These are phyloP conservation scores for Orthosia cruda DNA, from an alignment of 2,888 invertebrate species.

Conservation along the genomic window DNA sequence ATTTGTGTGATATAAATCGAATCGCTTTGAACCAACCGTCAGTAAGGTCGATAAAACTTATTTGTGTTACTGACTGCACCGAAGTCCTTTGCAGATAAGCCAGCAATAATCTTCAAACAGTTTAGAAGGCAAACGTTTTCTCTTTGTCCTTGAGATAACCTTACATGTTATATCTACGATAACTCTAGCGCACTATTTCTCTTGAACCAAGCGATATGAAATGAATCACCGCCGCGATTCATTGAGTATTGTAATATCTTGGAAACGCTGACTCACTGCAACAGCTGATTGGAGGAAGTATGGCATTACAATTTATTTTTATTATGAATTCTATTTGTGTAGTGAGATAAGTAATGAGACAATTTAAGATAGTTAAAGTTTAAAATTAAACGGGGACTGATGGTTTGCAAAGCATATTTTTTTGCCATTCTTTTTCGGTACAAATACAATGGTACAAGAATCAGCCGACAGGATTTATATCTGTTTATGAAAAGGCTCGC, in stretches of 20 bases:
- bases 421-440: neutral
- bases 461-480: too few relatives aligned
- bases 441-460: too few relatives aligned
- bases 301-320: constrained; percentile 15
- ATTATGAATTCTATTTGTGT: constrained; percentile 26
- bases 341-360: neutral
- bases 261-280: constrained; percentile 41
- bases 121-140: neutral
- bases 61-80: neutral
- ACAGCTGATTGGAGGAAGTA: constrained; percentile 31
- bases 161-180: constrained; percentile 5
- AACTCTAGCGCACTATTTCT: constrained; percentile 24
- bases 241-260: constrained; percentile 44
- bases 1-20: too few relatives aligned
- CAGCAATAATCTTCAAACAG: neutral
- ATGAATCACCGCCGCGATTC: constrained; percentile 50
- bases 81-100: neutral
- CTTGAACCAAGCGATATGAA: constrained; percentile 22
- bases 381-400: neutral
- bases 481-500: too few relatives aligned
- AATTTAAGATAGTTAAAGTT: neutral
- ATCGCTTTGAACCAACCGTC: too few relatives aligned
- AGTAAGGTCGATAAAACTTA: too few relatives aligned
- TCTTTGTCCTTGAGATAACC: constrained; percentile 13
- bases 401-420: neutral